phyloP scores from a whole-genome alignment of 1,140 invertebrate genomes.

The Eubasilissa regina region DNA sequence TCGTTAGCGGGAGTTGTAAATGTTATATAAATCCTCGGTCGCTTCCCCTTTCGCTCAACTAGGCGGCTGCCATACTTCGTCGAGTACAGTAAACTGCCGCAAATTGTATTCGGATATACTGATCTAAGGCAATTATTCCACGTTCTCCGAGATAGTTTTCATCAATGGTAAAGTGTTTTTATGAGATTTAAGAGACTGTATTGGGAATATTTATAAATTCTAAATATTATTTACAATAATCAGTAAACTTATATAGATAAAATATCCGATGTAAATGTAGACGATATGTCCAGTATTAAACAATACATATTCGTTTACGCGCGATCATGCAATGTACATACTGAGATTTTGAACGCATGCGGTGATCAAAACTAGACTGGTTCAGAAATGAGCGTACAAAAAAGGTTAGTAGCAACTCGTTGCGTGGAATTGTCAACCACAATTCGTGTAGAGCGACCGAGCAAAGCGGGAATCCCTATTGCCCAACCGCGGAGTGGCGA shows the following conservation, averaged over 20 bases:
- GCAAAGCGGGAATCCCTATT: conserved; percentile 33
- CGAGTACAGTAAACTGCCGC: background rate
- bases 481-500: conserved; percentile 39
- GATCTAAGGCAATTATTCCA: background rate
- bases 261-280: no score
- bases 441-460: conserved; percentile 6
- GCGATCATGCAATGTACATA: no score
- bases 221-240: no score
- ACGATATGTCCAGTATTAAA: no score
- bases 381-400: background rate
- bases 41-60: conserved; percentile 35
- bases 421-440: conserved; percentile 19
- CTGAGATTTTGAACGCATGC: background rate
- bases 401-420: conserved; percentile 7
- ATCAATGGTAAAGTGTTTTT: no score
- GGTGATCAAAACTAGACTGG: background rate
- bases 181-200: no score
- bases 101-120: conserved; percentile 7
- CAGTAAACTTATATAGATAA: no score
- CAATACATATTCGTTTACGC: no score
- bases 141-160: no score
- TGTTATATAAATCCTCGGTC: conserved; percentile 22
- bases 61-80: conserved; percentile 15
- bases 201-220: no score
- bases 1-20: conserved; percentile 30